phyloP scores from a whole-genome alignment of 2,113 vertebrate species.

The Istiophorus platypterus region DNA sequence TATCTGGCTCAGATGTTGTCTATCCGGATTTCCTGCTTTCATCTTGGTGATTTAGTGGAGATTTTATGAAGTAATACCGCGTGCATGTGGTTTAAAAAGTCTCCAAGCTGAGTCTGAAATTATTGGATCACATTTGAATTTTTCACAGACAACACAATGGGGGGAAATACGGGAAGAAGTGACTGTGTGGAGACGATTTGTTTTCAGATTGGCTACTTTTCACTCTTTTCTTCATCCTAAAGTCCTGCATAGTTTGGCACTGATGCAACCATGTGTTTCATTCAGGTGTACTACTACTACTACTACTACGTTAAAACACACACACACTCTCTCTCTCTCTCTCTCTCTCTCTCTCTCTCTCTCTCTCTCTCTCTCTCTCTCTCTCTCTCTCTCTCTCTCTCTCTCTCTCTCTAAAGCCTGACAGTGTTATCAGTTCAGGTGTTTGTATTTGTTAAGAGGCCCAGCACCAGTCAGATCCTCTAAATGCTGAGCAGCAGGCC shows the following conservation, averaged over 20 bases:
- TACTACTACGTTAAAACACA: slow-evolving; percentile 11
- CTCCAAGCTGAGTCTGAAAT: too few species aligned
- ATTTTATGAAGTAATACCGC: too few species aligned
- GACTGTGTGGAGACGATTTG: background rate
- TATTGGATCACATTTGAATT: too few species aligned
- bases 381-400: too few species aligned
- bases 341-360: too few species aligned
- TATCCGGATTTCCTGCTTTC: background rate
- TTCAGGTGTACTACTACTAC: slow-evolving; percentile 56
- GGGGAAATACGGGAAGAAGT: background rate
- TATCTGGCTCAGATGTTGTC: background rate
- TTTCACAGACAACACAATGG: background rate
- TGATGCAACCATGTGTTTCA: slow-evolving; percentile 52
- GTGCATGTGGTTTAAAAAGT: background rate
- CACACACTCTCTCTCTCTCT: background rate
- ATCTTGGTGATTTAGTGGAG: background rate
- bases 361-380: too few species aligned
- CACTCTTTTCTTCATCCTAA: background rate
- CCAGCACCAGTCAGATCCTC: background rate
- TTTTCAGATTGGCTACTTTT: background rate
- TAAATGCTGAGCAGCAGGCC: background rate
- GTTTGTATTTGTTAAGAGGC: background rate
- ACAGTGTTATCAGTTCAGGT: slow-evolving; percentile 1
- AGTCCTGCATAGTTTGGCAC: slow-evolving; percentile 35
- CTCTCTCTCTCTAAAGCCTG: background rate